Percentiles rank a stretch among this genome's conserved stretches.
Conservation (phyloP, 2,113 vertebrate genomes). For the Cryptomyrus ogoouensis region DNA sequence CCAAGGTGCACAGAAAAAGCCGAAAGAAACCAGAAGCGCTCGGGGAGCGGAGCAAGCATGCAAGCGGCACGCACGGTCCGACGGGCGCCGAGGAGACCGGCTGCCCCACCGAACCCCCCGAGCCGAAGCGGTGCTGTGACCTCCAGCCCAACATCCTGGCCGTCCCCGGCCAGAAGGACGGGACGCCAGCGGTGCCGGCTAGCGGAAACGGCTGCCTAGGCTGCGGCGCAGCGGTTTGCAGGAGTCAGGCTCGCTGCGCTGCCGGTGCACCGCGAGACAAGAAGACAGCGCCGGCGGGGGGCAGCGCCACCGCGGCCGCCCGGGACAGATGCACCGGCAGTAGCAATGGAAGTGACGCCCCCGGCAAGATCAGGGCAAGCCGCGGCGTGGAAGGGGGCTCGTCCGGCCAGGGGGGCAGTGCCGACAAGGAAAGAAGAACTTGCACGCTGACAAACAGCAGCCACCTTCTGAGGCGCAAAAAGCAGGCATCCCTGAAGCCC, state of each 20-base stretch:
- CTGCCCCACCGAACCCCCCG: constrained; percentile 24
- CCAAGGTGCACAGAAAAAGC: constrained; percentile 72
- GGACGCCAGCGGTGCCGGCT: constrained; percentile 32
- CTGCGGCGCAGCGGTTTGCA: constrained; percentile 49
- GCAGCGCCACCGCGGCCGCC: constrained; percentile 36
- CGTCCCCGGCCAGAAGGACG: constrained; percentile 35
- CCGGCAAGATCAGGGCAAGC: constrained; percentile 26
- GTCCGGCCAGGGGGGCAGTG: constrained; percentile 25
- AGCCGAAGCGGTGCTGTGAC: constrained; percentile 34
- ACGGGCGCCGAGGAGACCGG: constrained; percentile 46
- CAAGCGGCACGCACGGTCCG: constrained; percentile 52
- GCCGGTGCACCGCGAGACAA: constrained; percentile 51
- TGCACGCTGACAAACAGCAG: constrained; percentile 41
- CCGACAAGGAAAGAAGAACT: constrained; percentile 49
- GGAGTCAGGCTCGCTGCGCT: constrained; percentile 32
- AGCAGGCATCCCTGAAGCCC: constrained; percentile 34
- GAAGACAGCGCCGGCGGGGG: constrained; percentile 43
- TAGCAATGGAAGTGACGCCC: constrained; percentile 33
- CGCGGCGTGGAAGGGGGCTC: constrained; percentile 37
- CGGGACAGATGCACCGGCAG: background rate
- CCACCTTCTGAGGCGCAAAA: constrained; percentile 32
- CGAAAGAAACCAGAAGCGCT: constrained; percentile 57
- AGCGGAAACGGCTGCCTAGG: constrained; percentile 52
- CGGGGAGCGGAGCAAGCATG: constrained; percentile 15
- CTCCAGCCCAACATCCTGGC: constrained; percentile 32